Conservation (phyloP, 2,888 invertebrate species). For the Oithona nana region DNA sequence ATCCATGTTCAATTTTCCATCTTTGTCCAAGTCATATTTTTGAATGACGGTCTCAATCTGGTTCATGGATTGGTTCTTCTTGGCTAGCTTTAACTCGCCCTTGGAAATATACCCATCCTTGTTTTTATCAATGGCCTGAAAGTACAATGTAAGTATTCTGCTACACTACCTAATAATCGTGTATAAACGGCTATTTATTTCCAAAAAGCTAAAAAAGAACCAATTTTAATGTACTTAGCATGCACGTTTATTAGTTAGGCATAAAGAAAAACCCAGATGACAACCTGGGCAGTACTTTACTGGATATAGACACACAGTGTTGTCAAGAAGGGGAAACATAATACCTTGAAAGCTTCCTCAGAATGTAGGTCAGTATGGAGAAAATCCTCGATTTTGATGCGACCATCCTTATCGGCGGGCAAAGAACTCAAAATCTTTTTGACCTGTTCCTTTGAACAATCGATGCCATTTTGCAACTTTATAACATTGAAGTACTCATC, state of each 20-base stretch:
- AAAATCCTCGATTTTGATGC: not conserved
- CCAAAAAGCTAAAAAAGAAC: too few relatives aligned
- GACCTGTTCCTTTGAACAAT: slow-evolving; percentile 2
- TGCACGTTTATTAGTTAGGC: too few relatives aligned
- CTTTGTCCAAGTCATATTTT: slow-evolving; percentile 7
- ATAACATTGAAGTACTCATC: slow-evolving; percentile 13
- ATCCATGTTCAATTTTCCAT: slow-evolving; percentile 1
- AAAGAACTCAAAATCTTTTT: not conserved
- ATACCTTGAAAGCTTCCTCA: not conserved
- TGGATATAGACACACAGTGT: too few relatives aligned
- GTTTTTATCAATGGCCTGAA: slow-evolving; percentile 7
- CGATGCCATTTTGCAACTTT: slow-evolving; percentile 7
- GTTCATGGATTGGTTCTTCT: not conserved
- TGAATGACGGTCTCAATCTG: slow-evolving; percentile 5
- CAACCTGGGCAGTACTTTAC: too few relatives aligned
- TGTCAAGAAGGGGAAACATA: too few relatives aligned
- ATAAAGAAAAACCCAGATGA: too few relatives aligned
- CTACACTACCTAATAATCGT: not conserved
- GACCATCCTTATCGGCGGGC: not conserved
- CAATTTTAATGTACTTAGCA: too few relatives aligned
- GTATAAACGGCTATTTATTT: too few relatives aligned
- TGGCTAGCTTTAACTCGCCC: slow-evolving; percentile 10
- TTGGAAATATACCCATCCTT: slow-evolving; percentile 12
- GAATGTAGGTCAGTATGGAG: not conserved
- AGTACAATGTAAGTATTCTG: not conserved